phyloP scores from a whole-genome alignment of 2,113 vertebrate species.

The Tor tambroides region DNA sequence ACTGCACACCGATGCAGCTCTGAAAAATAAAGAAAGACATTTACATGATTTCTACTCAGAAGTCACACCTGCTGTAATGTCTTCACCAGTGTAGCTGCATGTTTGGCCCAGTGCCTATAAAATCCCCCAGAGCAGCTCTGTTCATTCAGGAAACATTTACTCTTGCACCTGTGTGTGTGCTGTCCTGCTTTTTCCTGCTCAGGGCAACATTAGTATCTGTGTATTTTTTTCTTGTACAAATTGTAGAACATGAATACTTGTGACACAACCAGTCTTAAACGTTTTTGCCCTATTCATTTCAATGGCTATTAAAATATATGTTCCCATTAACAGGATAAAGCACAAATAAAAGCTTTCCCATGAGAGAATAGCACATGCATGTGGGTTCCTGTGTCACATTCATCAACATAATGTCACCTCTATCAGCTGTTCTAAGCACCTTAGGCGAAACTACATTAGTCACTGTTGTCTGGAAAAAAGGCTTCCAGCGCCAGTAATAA shows the following conservation, averaged over 20 bases:
- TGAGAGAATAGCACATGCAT: neutral
- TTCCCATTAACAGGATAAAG: conserved; percentile 7
- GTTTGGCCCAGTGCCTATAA: neutral
- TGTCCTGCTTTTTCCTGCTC: neutral
- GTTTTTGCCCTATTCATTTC: neutral
- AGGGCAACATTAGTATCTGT: neutral
- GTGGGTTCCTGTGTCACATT: conserved; percentile 10
- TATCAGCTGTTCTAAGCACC: neutral
- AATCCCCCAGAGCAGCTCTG: neutral
- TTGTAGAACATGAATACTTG: neutral
- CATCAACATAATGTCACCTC: conserved; percentile 25
- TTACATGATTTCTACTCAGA: neutral
- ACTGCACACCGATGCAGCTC: conserved; percentile 92
- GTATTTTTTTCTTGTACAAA: neutral
- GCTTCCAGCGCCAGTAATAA: conserved; percentile 2
- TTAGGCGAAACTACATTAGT: conserved; percentile 15
- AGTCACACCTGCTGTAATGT: neutral
- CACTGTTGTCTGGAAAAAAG: conserved; percentile 26
- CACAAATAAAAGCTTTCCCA: neutral
- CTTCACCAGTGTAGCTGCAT: neutral
- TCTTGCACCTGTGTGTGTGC: neutral
- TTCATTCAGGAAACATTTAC: conserved; percentile 7
- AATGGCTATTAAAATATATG: conserved; percentile 2
- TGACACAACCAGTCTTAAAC: neutral
- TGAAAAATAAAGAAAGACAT: conserved; percentile 55